Evolutionary conservation across 2,113 vertebrate species (phyloP).

Genomic region (Archocentrus centrarchus): DNA sequence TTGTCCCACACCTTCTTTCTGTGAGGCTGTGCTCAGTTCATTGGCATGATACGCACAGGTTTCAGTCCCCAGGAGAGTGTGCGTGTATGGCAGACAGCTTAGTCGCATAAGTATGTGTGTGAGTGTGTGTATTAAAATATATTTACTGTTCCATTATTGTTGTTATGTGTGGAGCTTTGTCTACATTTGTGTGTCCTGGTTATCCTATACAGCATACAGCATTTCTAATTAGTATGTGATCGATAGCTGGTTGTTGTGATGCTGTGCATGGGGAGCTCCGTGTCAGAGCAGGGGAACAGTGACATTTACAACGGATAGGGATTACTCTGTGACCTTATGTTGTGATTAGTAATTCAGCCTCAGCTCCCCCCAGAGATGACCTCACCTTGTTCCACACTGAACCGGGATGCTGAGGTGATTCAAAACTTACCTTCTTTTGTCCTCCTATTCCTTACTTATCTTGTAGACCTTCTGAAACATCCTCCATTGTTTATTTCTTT

Average conservation of each 20-base stretch:
- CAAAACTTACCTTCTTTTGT: constrained; percentile 23
- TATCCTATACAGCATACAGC: constrained; percentile 28
- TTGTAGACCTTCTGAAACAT: background rate
- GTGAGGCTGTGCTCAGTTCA: background rate
- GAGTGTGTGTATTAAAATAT: constrained; percentile 15
- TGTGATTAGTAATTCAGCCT: constrained; percentile 74
- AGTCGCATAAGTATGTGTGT: constrained; percentile 3
- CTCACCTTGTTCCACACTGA: constrained; percentile 63
- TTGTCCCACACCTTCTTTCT: constrained; percentile 14
- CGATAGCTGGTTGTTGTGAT: constrained; percentile 73
- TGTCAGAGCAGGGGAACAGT: constrained; percentile 60
- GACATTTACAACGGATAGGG: constrained; percentile 74
- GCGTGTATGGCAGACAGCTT: constrained; percentile 5
- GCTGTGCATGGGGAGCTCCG: constrained; percentile 53
- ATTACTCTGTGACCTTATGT: constrained; percentile 76
- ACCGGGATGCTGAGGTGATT: constrained; percentile 55
- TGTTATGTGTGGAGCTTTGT: background rate
- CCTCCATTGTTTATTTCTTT: background rate
- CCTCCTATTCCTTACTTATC: background rate
- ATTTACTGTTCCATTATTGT: constrained; percentile 6
- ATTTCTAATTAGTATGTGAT: constrained; percentile 76
- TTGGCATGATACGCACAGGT: constrained; percentile 31
- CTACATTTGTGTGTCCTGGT: background rate
- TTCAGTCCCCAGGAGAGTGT: constrained; percentile 18
- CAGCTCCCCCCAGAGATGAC: constrained; percentile 57